Evolutionary conservation across 2,888 invertebrate genomes (phyloP).

Genomic region (Eupsilia transversa): DNA sequence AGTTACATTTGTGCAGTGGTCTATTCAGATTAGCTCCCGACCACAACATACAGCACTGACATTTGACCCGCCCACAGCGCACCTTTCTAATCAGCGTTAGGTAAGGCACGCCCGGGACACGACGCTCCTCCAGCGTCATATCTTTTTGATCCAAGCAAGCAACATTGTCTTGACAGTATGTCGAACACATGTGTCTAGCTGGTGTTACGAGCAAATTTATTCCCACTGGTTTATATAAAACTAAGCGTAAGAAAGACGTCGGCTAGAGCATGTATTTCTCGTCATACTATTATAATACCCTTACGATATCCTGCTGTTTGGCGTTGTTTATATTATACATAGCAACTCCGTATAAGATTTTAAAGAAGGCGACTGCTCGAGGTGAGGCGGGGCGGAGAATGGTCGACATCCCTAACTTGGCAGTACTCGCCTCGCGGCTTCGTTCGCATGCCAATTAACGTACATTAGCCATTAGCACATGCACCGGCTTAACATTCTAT

Average conservation of each 20-base stretch:
- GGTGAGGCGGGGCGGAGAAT: constrained; percentile 4
- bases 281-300: constrained; percentile 14
- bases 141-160: constrained; percentile 10
- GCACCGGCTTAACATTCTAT: constrained; percentile 69
- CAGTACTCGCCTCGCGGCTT: constrained; percentile 55
- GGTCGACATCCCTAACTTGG: constrained; percentile 56
- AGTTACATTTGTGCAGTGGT: constrained; percentile 65
- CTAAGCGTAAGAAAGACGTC: constrained; percentile 13
- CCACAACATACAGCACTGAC: constrained; percentile 63
- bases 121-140: constrained; percentile 9
- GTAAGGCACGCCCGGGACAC: constrained; percentile 5
- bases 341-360: constrained; percentile 8
- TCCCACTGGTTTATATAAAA: constrained; percentile 15
- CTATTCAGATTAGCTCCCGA: constrained; percentile 62
- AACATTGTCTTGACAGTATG: constrained; percentile 16
- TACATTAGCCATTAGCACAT: constrained; percentile 71
- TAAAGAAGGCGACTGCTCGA: constrained; percentile 10
- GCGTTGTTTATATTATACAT: constrained; percentile 30
- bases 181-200: not conserved
- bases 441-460: constrained; percentile 72
- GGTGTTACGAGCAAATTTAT: constrained; percentile 2
- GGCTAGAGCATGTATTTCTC: constrained; percentile 7
- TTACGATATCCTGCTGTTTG: constrained; percentile 39
- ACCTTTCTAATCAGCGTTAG: constrained; percentile 62
- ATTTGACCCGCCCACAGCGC: constrained; percentile 60